phyloP scores from a whole-genome alignment of 2,113 vertebrate species.

The Cygnus atratus region DNA sequence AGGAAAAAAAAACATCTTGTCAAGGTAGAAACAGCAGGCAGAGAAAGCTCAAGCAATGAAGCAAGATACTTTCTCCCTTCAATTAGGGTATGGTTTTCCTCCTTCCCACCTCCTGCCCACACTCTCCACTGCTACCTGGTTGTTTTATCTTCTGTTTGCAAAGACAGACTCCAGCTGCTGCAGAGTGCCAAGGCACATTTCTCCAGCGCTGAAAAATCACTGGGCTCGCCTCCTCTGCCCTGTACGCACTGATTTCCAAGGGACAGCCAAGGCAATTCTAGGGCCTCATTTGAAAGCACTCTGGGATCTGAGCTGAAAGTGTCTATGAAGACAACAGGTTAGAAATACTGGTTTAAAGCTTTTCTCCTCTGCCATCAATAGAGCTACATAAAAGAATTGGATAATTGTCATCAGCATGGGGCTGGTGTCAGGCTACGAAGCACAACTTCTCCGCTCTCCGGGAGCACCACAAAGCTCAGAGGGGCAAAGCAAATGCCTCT shows the following conservation, averaged over 20 bases:
- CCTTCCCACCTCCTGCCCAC: not conserved
- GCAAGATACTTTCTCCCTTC: not conserved
- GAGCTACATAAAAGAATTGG: not conserved
- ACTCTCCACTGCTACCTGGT: not conserved
- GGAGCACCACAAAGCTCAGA: not conserved
- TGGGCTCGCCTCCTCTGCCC: not conserved
- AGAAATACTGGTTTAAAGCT: not conserved
- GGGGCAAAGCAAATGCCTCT: not conserved
- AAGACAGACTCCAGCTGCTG: not conserved
- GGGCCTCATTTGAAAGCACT: not conserved
- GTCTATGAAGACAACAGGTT: not conserved
- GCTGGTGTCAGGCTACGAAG: not conserved
- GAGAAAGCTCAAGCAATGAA: not conserved
- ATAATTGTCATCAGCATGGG: not conserved
- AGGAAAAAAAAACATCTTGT: not conserved
- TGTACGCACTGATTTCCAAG: not conserved
- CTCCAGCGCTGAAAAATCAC: not conserved
- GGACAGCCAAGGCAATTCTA: not conserved
- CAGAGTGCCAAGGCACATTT: not conserved
- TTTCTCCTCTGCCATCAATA: not conserved
- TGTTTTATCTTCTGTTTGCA: not conserved
- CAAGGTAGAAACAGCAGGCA: not conserved
- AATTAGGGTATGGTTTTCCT: not conserved
- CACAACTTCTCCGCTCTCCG: not conserved
- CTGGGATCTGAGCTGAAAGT: not conserved